Conservation (phyloP, 2,113 vertebrate genomes). For the Callithrix jacchus region DNA sequence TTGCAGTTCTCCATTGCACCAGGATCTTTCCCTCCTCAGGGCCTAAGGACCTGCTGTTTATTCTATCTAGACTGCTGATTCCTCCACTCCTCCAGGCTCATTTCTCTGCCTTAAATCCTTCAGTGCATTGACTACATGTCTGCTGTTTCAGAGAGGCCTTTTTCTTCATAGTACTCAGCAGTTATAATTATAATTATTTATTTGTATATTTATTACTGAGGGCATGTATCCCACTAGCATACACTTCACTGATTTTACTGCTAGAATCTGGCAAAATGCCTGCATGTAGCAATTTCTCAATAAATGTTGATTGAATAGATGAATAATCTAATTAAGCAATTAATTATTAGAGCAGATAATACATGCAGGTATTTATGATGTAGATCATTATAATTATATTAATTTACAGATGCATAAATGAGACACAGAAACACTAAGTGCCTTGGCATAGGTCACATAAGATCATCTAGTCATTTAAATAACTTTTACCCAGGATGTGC, state of each 20-base stretch:
- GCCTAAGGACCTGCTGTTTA: background rate
- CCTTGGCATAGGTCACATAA: background rate
- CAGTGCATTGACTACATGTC: no score
- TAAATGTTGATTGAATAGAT: background rate
- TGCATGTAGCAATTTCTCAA: background rate
- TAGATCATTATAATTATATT: background rate
- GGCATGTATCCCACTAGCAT: fast-evolving
- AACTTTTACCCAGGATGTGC: background rate
- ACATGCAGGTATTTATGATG: background rate
- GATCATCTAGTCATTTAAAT: background rate
- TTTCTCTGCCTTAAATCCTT: background rate
- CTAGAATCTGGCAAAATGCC: background rate
- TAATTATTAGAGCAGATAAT: background rate
- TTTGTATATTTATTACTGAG: background rate
- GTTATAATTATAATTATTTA: background rate
- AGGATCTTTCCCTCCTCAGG: background rate
- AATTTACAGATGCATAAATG: background rate
- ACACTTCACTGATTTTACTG: background rate
- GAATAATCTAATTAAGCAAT: background rate
- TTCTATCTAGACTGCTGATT: background rate
- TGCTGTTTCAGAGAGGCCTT: background rate
- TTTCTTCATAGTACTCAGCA: background rate
- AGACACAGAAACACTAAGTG: background rate
- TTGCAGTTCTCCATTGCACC: fast-evolving
- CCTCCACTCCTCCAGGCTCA: background rate